Percentiles rank a stretch among this genome's conserved stretches.
Conservation (phyloP, 2,797 vertebrate species). For the Rhinella marina region DNA sequence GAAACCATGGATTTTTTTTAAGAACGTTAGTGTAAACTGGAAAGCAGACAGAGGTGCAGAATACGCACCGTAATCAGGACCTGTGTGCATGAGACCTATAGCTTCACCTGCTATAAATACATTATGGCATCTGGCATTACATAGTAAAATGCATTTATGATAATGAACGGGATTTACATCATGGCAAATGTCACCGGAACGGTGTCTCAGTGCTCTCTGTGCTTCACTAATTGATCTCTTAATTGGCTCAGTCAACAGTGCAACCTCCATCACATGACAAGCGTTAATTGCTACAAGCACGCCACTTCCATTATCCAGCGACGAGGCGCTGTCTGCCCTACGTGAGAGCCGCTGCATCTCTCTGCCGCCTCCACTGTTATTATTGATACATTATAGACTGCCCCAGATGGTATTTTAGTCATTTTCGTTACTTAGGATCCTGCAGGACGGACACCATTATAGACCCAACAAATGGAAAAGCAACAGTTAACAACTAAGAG, state of each 20-base stretch:
- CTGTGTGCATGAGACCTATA: neutral
- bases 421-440: neutral
- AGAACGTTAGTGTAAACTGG: too few relatives aligned
- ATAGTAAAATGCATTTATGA: neutral
- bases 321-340: conserved; percentile 23
- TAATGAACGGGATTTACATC: conserved; percentile 5
- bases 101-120: neutral
- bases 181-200: conserved; percentile 65
- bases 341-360: neutral
- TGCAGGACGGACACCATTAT: too few relatives aligned
- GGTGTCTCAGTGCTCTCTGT: conserved; percentile 67
- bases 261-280: conserved; percentile 67
- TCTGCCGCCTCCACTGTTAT: neutral
- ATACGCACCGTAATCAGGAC: neutral
- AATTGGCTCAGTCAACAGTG: conserved; percentile 78
- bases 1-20: too few relatives aligned
- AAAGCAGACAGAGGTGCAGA: too few relatives aligned
- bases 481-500: too few relatives aligned
- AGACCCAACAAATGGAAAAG: too few relatives aligned
- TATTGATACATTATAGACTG: neutral
- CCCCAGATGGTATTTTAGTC: too few relatives aligned
- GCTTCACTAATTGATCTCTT: conserved; percentile 77
- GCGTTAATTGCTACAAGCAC: conserved; percentile 77
- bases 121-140: neutral
- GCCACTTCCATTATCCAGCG: conserved; percentile 65